Evolutionary conservation across 2,888 invertebrate species (phyloP).

Genomic region (Hyposoter didymator): DNA sequence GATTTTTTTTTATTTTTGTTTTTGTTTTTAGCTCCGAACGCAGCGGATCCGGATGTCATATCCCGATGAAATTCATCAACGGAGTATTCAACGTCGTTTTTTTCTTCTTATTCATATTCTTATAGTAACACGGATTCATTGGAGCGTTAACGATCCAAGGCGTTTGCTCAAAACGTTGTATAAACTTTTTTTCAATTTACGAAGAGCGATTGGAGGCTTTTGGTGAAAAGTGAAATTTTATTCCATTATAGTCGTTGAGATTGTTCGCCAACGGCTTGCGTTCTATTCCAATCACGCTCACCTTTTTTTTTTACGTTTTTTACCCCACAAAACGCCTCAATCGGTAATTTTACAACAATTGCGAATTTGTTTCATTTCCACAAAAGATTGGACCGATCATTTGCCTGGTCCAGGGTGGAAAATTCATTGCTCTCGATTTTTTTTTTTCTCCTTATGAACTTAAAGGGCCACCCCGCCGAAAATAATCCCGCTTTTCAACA

Average conservation of each 20-base stretch:
- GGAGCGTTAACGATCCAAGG: not conserved
- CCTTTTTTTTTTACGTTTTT: not conserved
- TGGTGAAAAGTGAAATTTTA: not conserved
- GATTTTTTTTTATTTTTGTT: no score
- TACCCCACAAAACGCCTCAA: no score
- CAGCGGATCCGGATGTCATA: constrained; percentile 9
- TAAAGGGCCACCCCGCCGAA: not conserved
- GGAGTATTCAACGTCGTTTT: constrained; percentile 24
- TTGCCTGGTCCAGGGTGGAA: no score
- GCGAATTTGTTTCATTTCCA: no score
- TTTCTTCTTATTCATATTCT: not conserved
- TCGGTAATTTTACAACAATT: no score
- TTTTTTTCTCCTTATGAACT: not conserved
- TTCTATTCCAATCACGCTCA: not conserved
- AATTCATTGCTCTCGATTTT: not conserved
- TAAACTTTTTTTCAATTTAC: not conserved
- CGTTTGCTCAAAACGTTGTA: not conserved
- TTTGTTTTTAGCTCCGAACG: not conserved
- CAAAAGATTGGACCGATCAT: no score
- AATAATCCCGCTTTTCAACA: not conserved
- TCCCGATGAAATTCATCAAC: constrained; percentile 47
- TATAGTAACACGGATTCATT: not conserved
- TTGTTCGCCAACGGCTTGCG: not conserved
- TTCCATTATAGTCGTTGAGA: not conserved
- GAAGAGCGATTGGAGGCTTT: not conserved